Conservation (phyloP, 2,113 vertebrate genomes). For the Xerus inauris region DNA sequence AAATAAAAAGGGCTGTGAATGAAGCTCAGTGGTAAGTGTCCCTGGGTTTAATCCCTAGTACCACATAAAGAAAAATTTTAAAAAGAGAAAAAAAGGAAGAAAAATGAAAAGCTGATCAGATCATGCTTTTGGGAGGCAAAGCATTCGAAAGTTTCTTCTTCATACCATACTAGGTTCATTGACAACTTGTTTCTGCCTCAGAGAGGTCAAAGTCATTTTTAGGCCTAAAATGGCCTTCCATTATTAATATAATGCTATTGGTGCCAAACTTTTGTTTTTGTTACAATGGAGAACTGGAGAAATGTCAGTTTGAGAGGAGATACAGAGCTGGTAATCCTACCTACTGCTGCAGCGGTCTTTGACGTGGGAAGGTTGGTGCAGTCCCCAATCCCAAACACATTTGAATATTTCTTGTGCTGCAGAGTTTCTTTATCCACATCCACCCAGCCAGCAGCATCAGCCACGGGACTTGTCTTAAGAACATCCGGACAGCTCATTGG, state of each 20-base stretch:
- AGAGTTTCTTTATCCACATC: conserved; percentile 93
- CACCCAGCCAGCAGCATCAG: conserved; percentile 92
- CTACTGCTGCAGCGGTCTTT: conserved; percentile 95
- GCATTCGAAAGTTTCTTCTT: not conserved
- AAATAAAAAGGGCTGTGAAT: too few species aligned
- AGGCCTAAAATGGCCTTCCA: not conserved
- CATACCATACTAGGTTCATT: not conserved
- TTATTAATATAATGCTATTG: not conserved
- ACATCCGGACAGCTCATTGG: conserved; percentile 95
- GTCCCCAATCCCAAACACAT: conserved; percentile 98
- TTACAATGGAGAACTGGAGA: not conserved
- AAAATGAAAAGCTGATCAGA: not conserved
- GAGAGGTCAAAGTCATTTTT: not conserved
- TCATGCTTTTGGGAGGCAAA: not conserved
- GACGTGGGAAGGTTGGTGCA: conserved; percentile 96
- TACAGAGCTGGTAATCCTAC: conserved; percentile 78
- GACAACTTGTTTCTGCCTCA: not conserved
- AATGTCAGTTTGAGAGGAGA: not conserved
- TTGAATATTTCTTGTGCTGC: conserved; percentile 94
- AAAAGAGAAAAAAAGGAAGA: too few species aligned
- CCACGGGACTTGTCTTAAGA: conserved; percentile 89
- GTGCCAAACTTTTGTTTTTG: not conserved
- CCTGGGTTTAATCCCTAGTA: too few species aligned
- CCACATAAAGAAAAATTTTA: too few species aligned
- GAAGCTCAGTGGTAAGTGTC: too few species aligned